Evolutionary conservation across 2,113 vertebrate genomes (phyloP), one percentile per base, ranked within the genome.

Genomic region (Forbesichthys papilliferus): DNA sequence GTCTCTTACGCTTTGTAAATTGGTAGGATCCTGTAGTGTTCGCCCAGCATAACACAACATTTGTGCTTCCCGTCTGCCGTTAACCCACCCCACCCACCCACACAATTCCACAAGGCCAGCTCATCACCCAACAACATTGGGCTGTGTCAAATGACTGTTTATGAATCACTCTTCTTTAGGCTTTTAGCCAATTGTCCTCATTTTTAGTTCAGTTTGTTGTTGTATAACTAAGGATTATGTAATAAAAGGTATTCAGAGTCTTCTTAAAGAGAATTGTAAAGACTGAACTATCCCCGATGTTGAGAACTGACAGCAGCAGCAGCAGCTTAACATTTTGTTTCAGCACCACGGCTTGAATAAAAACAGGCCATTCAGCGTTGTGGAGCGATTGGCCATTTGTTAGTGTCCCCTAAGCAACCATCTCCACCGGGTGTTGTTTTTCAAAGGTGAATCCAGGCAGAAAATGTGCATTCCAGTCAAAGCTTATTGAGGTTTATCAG

Each of bases 381-480:
- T 65, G 56, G 49, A 5, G 36, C 64, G 48, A 42, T 57, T 3
- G 55, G 60, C 61, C 27, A 3, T 20, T 53, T 34, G 20, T 55
- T 82, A 52, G 57, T 13, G 69, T 75, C 49, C 61, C 75, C 77
- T 55, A 51, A 62, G 74, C 58, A 69, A 84, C 71, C 60, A 18
- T 58, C 3, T 60, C 72, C 60, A 33, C 18, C 1, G 6, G 12
- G 18, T 60, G 70, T 85, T 68, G 77, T 87, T 85, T 84, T 82
- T 48, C 75, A 81, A 65, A 82, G 46, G 56, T 66, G 69, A 80
- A 83, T 52, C 42, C 73, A 75, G 70, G 78, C 61, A 86, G 77
- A 86, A 87, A 87, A 82, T 79, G n/a, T 1, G 54, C 59, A 71
- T 82, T 69, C 73, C 69, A 79, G 71, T 63, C 59, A 42, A 79